Evolutionary conservation across 2,888 invertebrate species (phyloP).

Genomic region (Belgica antarctica): DNA sequence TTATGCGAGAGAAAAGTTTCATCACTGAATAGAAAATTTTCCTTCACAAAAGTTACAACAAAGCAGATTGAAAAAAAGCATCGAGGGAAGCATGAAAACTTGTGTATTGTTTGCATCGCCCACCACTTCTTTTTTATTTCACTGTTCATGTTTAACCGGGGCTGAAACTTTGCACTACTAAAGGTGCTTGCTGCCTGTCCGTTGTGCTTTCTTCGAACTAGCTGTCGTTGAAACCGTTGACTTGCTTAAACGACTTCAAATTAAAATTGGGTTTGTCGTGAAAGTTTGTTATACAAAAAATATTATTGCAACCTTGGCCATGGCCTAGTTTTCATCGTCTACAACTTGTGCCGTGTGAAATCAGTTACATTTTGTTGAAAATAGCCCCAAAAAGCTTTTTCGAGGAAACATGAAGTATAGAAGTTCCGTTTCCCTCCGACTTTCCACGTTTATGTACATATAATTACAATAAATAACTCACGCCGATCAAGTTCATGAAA

Average conservation of each 20-base stretch:
- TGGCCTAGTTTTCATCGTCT: too few relatives aligned
- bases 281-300: too few relatives aligned
- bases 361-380: too few relatives aligned
- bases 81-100: neutral
- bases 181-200: neutral
- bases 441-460: too few relatives aligned
- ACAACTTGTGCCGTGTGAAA: too few relatives aligned
- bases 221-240: too few relatives aligned
- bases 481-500: conserved; percentile 27
- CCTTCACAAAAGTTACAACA: neutral
- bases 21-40: conserved; percentile 14
- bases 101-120: neutral
- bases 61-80: neutral
- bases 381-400: too few relatives aligned
- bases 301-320: too few relatives aligned
- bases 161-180: neutral
- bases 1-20: neutral
- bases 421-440: too few relatives aligned
- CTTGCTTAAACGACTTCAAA: too few relatives aligned
- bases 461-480: conserved; percentile 34
- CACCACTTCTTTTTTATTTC: neutral
- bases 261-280: too few relatives aligned
- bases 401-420: too few relatives aligned
- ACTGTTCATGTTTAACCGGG: neutral
- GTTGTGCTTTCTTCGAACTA: neutral